phyloP scores from a whole-genome alignment of 2,888 invertebrate species.

The Isoperla grammatica region DNA sequence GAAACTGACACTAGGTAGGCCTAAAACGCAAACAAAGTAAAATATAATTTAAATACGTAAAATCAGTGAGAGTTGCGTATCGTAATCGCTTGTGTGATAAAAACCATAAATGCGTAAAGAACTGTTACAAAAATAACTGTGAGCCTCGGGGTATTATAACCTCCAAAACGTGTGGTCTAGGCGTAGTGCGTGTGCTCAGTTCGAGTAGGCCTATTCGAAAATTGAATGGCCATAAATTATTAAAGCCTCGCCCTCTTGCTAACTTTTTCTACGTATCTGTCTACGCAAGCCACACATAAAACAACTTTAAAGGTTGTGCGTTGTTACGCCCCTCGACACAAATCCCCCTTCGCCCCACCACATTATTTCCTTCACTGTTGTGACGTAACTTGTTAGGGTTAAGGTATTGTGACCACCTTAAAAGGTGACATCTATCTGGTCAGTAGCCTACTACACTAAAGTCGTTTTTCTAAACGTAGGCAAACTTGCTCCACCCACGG shows the following conservation, averaged over 20 bases:
- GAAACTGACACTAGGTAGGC: too few relatives aligned
- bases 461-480: background rate
- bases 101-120: too few relatives aligned
- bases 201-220: background rate
- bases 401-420: slow-evolving; percentile 26
- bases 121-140: too few relatives aligned
- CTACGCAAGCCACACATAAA: too few relatives aligned
- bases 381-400: slow-evolving; percentile 23
- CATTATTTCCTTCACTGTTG: background rate
- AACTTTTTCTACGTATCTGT: background rate
- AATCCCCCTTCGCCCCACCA: background rate
- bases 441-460: slow-evolving; percentile 10
- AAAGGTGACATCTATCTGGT: slow-evolving; percentile 28
- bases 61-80: too few relatives aligned
- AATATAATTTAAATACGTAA: too few relatives aligned
- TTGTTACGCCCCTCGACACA: slow-evolving; percentile 9
- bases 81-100: too few relatives aligned
- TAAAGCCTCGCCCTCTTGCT: background rate
- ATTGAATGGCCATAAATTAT: too few relatives aligned
- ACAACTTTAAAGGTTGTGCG: too few relatives aligned
- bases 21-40: too few relatives aligned
- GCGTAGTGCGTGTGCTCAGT: background rate
- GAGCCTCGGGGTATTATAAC: too few relatives aligned
- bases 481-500: slow-evolving; percentile 4
- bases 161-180: background rate